Evolutionary conservation across 2,888 invertebrate species (phyloP), one percentile per base, ranked within the genome.

Genomic region (Epinotia nisella): DNA sequence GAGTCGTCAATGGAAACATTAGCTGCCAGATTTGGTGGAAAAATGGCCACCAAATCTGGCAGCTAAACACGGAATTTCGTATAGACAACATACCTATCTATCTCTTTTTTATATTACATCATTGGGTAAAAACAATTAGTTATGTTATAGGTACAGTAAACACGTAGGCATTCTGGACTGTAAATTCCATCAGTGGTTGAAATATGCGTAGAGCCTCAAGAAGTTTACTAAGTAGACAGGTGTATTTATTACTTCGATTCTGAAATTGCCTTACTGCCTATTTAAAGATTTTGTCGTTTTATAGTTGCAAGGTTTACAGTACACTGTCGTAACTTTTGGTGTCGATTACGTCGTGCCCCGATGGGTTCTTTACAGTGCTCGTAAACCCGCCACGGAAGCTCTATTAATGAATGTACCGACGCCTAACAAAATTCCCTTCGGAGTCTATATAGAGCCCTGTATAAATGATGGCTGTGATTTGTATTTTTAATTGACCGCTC

Each of bases 391-490:
- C 84, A 82, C 78, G 81, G 86, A 83, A 85, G 85, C 84, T 83
- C 90, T 88, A 91, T 92, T 90, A 90, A 91, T 90, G 90, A 91
- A 91, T 89, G 89, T 90, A 86, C 86, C 84, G 86, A 87, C 86
- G 90, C 85, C 80, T 85, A 88, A 89, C 89, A 87, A 85, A 90
- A 90, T 90, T 79, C 86, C 84, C 83, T 84, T 78, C 85, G 81
- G 85, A 84, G 82, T 79, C 77, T 77, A 76, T 80, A 77, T 77
- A 76, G 81, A 88, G 87, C 87, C 89, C 86, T 85, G 29, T 29
- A 84, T 81, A 79, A 70, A 56, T 78, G 82, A 81, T 84, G 84
- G 84, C 82, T 82, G 80, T 81, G 45, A 49, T 64, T 67, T 58
- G 53, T 78, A 79, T 82, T 82, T 80, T 82, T 76, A 67, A 58